Base-by-base conservation (phyloP, 2,888 invertebrate species). In the Cantharis rufa region DNA sequence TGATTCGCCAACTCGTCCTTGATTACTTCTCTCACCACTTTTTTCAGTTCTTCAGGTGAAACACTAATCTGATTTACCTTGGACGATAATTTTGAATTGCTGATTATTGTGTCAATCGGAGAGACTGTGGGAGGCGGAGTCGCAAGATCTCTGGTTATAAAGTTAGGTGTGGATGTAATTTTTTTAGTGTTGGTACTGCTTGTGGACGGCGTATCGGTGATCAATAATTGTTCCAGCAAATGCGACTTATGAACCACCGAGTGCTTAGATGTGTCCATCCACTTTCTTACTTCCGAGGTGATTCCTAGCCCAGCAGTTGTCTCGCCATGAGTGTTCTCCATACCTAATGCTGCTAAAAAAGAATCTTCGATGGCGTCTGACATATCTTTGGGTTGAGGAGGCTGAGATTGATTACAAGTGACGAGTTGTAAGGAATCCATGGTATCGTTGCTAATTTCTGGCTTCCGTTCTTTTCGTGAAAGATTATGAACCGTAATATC, bases 271-370 rank as follows among this genome's bases (percentile, higher is more conserved):
- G 74, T 69, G 16, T 80, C 78, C 71, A 76, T 77, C 63, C 78
- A 71, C 24, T 79, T 81, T 68, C 69, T 75, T 15, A 78, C 78
- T 4, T 76, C 78, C 15, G 78, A 79, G 11, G 80, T 72, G 62
- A 79, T 72, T 9, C 79, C 79, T 48, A 75, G 73, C 11, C 24
- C 75, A 11, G 13, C 62, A 15, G 64, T 73, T 64, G 4, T 70
- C 70, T 71, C 75, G n/a, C 48, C n/a, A 27, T 48, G 21, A 13
- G 9, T 21, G 18, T 7, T 21, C 10, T 76, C 18, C 15, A 84
- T 71, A 1, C 86, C 85, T 32, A 86, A 79, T 1, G 84, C 85
- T 10, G 80, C 81, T 62, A 86, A 76, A 71, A 87, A 86, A 1
- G 87, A 86, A 79, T 87, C 86, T 15, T 80, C 81, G 2, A 27